Conservation (phyloP, 1,140 invertebrate species). For the Macrostomum lignano region DNA sequence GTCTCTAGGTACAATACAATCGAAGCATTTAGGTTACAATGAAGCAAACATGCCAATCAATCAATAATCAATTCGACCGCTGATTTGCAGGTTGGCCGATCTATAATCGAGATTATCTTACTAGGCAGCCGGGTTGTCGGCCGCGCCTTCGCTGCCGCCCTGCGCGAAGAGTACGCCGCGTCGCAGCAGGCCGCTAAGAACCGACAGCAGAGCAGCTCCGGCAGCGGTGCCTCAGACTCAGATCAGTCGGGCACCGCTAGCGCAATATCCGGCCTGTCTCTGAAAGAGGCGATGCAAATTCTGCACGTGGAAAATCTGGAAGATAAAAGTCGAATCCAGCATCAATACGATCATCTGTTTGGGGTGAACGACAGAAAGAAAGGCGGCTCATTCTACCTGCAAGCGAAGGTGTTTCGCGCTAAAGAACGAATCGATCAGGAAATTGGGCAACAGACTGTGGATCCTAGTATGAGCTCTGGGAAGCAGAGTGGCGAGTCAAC, state of each 20-base stretch:
- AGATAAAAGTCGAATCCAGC: slow-evolving; percentile 38
- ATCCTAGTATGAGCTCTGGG: too few relatives aligned
- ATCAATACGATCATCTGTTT: slow-evolving; percentile 62
- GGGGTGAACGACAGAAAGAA: slow-evolving; percentile 61
- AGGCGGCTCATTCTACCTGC: slow-evolving; percentile 81
- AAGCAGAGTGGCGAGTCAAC: too few relatives aligned
- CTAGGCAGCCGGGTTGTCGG: slow-evolving; percentile 59
- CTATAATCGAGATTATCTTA: slow-evolving; percentile 64
- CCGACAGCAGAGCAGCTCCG: slow-evolving; percentile 37
- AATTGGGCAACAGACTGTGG: too few relatives aligned
- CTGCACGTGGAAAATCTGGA: slow-evolving; percentile 41
- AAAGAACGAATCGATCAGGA: slow-evolving; percentile 66
- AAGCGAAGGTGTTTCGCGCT: slow-evolving; percentile 70
- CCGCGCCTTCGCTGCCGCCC: slow-evolving; percentile 54
- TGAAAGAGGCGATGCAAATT: slow-evolving; percentile 43
- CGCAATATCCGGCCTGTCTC: slow-evolving; percentile 43
- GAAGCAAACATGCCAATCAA: too few relatives aligned
- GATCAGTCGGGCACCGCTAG: slow-evolving; percentile 41
- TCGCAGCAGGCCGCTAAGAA: slow-evolving; percentile 44
- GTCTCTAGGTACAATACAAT: too few relatives aligned
- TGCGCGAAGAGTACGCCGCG: slow-evolving; percentile 42
- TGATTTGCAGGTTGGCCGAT: too few relatives aligned
- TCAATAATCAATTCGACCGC: too few relatives aligned
- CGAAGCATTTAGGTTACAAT: too few relatives aligned
- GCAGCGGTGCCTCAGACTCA: slow-evolving; percentile 40